These are phyloP conservation scores for Hirtodrosophila confusa DNA, from an alignment of 2,888 invertebrate genomes.

Conservation along the genomic window DNA sequence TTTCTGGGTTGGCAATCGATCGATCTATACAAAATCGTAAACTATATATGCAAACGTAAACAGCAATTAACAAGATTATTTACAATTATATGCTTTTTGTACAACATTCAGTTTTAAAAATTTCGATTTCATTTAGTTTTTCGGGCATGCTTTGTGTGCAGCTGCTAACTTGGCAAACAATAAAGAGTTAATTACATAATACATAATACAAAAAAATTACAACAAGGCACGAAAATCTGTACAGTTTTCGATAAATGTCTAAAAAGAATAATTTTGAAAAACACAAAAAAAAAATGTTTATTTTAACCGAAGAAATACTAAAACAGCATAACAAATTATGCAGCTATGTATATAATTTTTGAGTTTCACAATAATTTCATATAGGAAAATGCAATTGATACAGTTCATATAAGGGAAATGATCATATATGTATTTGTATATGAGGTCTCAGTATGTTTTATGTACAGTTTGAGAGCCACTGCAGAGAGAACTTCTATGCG, in stretches of 20 bases:
- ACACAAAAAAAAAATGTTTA: conserved; percentile 1
- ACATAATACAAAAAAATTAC: conserved; percentile 33
- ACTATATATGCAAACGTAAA: conserved; percentile 40
- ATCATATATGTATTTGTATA: conserved; percentile 14
- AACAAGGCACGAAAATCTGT: conserved; percentile 56
- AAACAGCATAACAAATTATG: conserved; percentile 82
- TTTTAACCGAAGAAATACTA: conserved; percentile 47
- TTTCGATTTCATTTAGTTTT: conserved; percentile 22
- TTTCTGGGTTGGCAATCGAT: no score
- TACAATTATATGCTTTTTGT: conserved; percentile 55
- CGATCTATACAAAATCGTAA: conserved; percentile 34
- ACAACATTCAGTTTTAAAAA: conserved; percentile 71
- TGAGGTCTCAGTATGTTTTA: conserved; percentile 36
- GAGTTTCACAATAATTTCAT: conserved; percentile 37
- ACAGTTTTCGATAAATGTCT: conserved; percentile 38
- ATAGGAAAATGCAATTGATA: conserved; percentile 33
- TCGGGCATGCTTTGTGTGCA: conserved; percentile 41
- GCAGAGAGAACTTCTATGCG: conserved; percentile 9
- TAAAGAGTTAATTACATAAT: conserved; percentile 62
- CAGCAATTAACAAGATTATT: conserved; percentile 60
- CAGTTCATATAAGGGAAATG: conserved; percentile 17
- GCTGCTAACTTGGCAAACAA: conserved; percentile 70
- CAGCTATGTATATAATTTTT: conserved; percentile 44
- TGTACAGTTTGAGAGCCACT: conserved; percentile 56
- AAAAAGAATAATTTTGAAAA: conserved; percentile 14